Evolutionary conservation across 1,140 invertebrate species (phyloP), one percentile per base, ranked within the genome.

Genomic region (Lysiphlebus fabarum): DNA sequence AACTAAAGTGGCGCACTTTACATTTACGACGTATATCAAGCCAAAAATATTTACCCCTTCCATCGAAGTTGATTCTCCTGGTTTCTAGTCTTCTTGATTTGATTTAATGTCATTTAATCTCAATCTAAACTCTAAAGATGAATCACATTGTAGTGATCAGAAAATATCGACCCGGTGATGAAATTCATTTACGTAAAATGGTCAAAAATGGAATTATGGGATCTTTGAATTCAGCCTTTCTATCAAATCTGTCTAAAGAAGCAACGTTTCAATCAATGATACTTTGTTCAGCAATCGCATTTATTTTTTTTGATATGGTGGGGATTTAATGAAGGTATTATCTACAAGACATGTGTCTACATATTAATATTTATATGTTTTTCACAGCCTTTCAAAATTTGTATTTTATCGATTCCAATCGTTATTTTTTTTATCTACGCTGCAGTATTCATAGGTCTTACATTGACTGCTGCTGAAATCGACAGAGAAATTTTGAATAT

Each of bases 251-350:
- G 5, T 74, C 77, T 2, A 76, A 79, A 57, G 82, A 83, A 67
- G 68, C 81, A 38, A 81, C 76, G 5, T 82, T 82, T 49, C 78
- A 83, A 65, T 49, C 77, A 1, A 80, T 83, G 65, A 75, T 83
- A 38, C 59, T 83, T 7, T 62, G 74, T 47, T 74, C 81, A 17
- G 82, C 82, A 8, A 67, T 83, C 12, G 76, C 81, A 75, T 83
- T 82, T 41, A 82, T 83, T 26, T 81, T 82, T 54, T 73, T 83
- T 56, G 82, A 81, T n/a, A 64, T 83, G 17, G 17, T n/a, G n/a
- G n/a, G n/a, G n/a, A n/a, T n/a, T n/a, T n/a, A n/a, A n/a, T n/a
- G n/a, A n/a, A n/a, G n/a, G n/a, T n/a, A n/a, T n/a, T n/a, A n/a
- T n/a, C n/a, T n/a, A n/a, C n/a, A n/a, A n/a, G n/a, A n/a, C n/a